A percentile compares a stretch with the other conserved stretches of the same genome.
Conservation (phyloP, 2,797 vertebrate species). For the Lacerta viridis region DNA sequence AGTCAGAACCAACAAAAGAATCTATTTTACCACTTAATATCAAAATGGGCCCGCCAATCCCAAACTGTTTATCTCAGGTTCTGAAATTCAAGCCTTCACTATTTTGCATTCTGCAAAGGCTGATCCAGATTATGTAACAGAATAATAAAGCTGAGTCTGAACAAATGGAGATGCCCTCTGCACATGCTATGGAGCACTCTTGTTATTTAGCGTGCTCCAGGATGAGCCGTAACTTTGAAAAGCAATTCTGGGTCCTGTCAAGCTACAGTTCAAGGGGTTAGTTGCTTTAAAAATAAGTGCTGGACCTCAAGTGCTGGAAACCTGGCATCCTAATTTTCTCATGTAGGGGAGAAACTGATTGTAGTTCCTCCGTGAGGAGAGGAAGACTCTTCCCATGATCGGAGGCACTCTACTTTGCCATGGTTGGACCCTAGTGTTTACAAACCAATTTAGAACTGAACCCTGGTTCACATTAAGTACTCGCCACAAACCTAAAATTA, state of each 20-base stretch:
- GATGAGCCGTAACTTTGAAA: background rate
- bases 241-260: background rate
- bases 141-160: conserved; percentile 1
- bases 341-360: background rate
- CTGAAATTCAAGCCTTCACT: background rate
- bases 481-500: background rate
- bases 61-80: conserved; percentile 7
- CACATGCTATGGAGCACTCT: background rate
- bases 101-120: conserved; percentile 2
- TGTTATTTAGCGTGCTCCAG: background rate
- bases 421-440: background rate
- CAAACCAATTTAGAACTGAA: background rate
- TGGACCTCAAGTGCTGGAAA: background rate
- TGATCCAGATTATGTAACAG: background rate
- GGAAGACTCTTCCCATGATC: background rate
- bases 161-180: background rate
- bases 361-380: background rate
- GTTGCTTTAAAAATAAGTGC: background rate
- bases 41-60: background rate
- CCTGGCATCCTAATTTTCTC: background rate
- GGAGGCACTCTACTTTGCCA: background rate
- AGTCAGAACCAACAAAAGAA: background rate
- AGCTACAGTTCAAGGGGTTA: background rate
- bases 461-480: conserved; percentile 2
- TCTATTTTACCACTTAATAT: background rate